Evolutionary conservation across 2,113 vertebrate species (phyloP), one percentile per base, ranked within the genome.

Genomic region (Sardina pilchardus): DNA sequence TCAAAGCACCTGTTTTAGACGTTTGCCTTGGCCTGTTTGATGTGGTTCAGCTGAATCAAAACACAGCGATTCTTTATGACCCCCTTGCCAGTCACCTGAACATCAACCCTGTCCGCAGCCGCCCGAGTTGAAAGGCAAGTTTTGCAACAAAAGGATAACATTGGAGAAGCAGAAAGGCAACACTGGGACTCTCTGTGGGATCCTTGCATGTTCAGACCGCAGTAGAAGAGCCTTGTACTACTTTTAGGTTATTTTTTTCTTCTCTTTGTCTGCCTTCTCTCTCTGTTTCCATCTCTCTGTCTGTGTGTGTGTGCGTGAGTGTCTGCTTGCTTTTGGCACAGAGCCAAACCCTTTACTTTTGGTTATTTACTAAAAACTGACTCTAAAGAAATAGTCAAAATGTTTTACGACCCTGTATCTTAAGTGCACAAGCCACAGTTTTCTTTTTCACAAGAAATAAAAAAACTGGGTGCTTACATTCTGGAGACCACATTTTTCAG

Each of bases 401-500:
- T 36, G 43, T 85, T 90, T 71, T 86, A 86, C 53, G 85, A 26
- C 71, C 82, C 50, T 78, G 78, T 81, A 83, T 83, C 81, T 86
- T 48, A 83, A 87, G 39, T 82, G 78, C 81, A 83, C 82, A 80
- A 82, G 75, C 53, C 71, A 78, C 63, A 71, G 63, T 71, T 71
- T 71, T 71, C 10, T 34, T 10, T 67, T 26, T 67, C 10, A 34
- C 63, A 26, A 10, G 8, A 44, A 16, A 63, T 42, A 44, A 67
- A 87, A 84, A 75, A 67, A 83, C 59, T 21, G 71, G 71, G 30
- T 16, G 30, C 30, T 39, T 17, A 63, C 80, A 59, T 86, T 88
- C 80, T 85, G 59, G 59, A 88, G 90, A 88, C 83, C 87, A 89
- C 86, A 91, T 89, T 88, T 88, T 88, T 86, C 50, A 85, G 85